These are phyloP conservation scores for Aramus guarauna DNA, from an alignment of 2,113 vertebrate genomes.

Conservation along the genomic window DNA sequence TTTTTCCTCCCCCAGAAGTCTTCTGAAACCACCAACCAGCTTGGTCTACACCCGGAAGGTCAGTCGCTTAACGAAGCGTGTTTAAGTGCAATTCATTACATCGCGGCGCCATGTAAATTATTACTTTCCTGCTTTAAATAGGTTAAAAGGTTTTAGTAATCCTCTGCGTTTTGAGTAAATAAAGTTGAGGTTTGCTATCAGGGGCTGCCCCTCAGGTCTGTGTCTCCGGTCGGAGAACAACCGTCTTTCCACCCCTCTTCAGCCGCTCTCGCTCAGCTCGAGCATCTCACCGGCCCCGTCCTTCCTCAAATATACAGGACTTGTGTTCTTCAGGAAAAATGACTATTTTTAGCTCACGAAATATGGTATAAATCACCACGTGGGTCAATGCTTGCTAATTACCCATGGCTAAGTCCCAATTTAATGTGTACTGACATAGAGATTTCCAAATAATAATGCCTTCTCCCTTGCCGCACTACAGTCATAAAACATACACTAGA, in stretches of 20 bases:
- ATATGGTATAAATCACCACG: constrained; percentile 21
- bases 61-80: neutral
- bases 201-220: neutral
- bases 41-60: neutral
- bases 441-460: constrained; percentile 42
- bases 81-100: constrained; percentile 30
- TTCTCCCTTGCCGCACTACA: neutral
- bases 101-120: neutral
- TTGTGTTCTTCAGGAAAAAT: neutral
- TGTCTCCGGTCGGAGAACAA: neutral
- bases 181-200: neutral
- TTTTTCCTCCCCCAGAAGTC: neutral
- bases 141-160: neutral
- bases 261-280: neutral
- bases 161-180: neutral
- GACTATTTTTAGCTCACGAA: neutral
- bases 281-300: neutral
- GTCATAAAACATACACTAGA: constrained; percentile 58
- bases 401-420: constrained; percentile 39
- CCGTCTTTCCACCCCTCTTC: neutral
- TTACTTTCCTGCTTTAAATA: neutral
- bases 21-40: neutral
- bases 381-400: constrained; percentile 55
- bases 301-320: neutral
- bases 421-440: constrained; percentile 33